A percentile compares a stretch with the other conserved stretches of the same genome.
Evolutionary conservation across 2,797 vertebrate genomes (phyloP).

Genomic region (Argentina silus): DNA sequence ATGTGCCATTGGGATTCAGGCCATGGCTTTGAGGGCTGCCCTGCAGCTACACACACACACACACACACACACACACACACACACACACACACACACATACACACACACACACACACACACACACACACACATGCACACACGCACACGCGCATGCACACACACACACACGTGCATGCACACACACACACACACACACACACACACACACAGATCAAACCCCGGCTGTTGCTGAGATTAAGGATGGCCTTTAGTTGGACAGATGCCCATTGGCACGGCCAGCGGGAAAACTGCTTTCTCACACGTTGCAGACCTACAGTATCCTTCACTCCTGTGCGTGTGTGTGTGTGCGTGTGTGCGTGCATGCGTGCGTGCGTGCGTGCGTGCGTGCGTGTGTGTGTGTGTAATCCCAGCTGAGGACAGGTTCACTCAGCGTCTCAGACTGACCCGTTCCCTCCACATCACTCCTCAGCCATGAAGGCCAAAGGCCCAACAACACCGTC

Average conservation of each 20-base stretch:
- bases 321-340: neutral
- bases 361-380: no score
- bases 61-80: neutral
- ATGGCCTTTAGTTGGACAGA: neutral
- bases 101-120: neutral
- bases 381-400: no score
- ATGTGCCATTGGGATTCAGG: constrained; percentile 12
- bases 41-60: neutral
- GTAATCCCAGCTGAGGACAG: neutral
- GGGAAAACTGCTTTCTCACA: neutral
- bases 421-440: neutral
- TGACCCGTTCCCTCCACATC: neutral
- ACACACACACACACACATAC: neutral
- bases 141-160: neutral
- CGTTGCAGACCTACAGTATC: neutral
- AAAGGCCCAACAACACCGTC: neutral
- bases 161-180: neutral
- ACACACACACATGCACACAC: neutral
- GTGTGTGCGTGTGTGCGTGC: neutral
- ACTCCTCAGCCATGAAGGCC: neutral
- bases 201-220: neutral
- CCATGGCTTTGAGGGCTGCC: constrained; percentile 10
- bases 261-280: neutral
- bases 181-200: neutral
- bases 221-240: neutral